Evolutionary conservation across 2,113 vertebrate species (phyloP), one percentile per base, ranked within the genome.

Genomic region (Trachemys scripta): DNA sequence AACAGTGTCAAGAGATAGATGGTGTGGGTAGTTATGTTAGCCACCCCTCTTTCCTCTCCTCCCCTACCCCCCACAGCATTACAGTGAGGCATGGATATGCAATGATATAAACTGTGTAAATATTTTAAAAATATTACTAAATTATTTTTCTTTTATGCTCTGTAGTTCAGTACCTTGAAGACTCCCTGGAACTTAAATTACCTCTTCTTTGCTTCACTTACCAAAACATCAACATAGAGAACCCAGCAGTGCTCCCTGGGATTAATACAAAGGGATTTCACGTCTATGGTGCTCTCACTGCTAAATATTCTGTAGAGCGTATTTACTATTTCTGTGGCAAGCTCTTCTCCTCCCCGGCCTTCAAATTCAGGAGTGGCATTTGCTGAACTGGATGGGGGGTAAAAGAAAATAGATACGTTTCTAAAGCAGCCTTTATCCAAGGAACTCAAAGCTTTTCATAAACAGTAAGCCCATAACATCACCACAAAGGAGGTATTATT

Each of bases 151-250:
- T 59, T 59, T 59, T 29, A 45, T n/a, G 89, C n/a, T 53, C n/a
- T 57, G 8, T 25, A 54, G 45, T 27, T 13, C 84, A 93, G 38
- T 0, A 0, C 42, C 72, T 47, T 62, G 49, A 80, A 87, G 53
- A 80, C 5, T 45, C 51, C 75, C 51, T 69, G 38, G 13, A 92
- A 35, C 16, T 47, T 83, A 31, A 31, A 20, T 57, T 12, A 53
- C 76, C 94, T 90, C 17, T 88, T 3, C 56, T 62, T 94, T 86
- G 12, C 25, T 76, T 84, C 54, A 97, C 99, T 98, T 95, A 99
- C 99, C 99, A 99, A 96, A n/a, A 99, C 99, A 22, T 99, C 99
- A 59, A 99, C 99, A 5, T 99, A 99, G 51, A 99, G 99, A n/a
- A 99, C 93, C 99, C 99, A 99, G 98, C 99, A 99, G 97, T 99